A percentile compares a stretch with the other conserved stretches of the same genome.
Conservation (phyloP, 1,140 invertebrate genomes). For the Drosophila sulfurigaster region DNA sequence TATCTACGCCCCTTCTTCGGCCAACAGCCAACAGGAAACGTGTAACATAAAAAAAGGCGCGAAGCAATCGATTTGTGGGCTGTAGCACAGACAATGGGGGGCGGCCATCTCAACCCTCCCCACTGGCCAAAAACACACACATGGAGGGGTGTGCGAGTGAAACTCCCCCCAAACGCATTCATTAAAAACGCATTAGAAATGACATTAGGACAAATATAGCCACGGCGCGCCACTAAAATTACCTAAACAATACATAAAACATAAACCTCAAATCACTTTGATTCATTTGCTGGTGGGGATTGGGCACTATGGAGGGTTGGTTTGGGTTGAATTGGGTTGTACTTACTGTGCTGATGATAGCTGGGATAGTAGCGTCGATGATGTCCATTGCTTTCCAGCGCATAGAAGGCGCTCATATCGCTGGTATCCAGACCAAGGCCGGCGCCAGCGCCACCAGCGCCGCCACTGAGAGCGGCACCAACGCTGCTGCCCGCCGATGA, state of each 20-base stretch:
- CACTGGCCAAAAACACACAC: not conserved
- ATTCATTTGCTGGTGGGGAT: not conserved
- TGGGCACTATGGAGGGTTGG: not conserved
- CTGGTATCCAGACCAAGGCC: slow-evolving; percentile 77
- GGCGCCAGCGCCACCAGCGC: slow-evolving; percentile 56
- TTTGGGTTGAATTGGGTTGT: not conserved
- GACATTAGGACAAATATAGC: slow-evolving; percentile 79
- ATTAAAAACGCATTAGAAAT: slow-evolving; percentile 84
- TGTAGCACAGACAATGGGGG: slow-evolving; percentile 22
- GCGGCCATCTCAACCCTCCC: slow-evolving; percentile 22
- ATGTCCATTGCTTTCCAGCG: slow-evolving; percentile 82
- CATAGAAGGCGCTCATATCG: slow-evolving; percentile 84
- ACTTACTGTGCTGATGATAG: slow-evolving; percentile 85
- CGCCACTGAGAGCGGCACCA: slow-evolving; percentile 66
- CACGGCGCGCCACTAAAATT: slow-evolving; percentile 54
- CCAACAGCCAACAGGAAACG: slow-evolving; percentile 69
- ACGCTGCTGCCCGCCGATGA: slow-evolving; percentile 72
- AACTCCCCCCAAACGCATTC: slow-evolving; percentile 53
- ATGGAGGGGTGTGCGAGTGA: slow-evolving; percentile 3
- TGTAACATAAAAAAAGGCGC: slow-evolving; percentile 72
- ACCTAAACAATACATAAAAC: slow-evolving; percentile 63
- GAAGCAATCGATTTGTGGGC: slow-evolving; percentile 83
- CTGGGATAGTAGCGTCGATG: slow-evolving; percentile 84
- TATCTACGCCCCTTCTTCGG: not conserved
- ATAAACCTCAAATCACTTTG: slow-evolving; percentile 51